Percentiles rank a stretch among this genome's conserved stretches.
Conservation (phyloP, 1,140 invertebrate genomes). For the Leptinotarsa undecemlineata region DNA sequence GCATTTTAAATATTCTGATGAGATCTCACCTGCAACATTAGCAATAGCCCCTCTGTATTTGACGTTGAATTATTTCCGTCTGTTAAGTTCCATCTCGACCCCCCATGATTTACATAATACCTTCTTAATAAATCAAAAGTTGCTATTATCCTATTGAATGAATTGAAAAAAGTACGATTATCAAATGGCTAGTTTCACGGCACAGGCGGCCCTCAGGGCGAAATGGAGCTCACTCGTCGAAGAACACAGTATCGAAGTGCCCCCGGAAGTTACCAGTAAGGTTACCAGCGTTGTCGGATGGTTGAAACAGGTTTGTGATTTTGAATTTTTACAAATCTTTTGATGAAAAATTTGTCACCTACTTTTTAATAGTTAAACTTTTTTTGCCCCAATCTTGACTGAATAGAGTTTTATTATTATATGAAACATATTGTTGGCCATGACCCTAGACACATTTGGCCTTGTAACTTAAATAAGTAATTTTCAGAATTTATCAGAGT, state of each 20-base stretch:
- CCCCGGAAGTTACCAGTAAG: conserved; percentile 67
- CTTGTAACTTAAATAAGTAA: too few species aligned
- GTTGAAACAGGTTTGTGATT: conserved; percentile 69
- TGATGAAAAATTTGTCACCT: neutral
- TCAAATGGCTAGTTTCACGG: conserved; percentile 66
- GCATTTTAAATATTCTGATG: neutral
- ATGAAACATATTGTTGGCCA: too few species aligned
- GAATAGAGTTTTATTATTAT: too few species aligned
- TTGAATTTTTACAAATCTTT: neutral
- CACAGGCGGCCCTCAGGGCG: conserved; percentile 66
- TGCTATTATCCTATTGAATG: neutral
- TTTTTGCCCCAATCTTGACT: too few species aligned
- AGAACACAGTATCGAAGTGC: conserved; percentile 66
- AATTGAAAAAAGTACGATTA: neutral
- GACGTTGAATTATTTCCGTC: too few species aligned
- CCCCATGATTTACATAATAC: conserved; percentile 8
- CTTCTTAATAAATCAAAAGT: conserved; percentile 1
- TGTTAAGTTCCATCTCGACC: neutral
- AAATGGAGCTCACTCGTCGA: conserved; percentile 70
- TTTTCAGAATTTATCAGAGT: too few species aligned
- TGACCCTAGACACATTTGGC: too few species aligned
- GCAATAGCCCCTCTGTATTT: too few species aligned
- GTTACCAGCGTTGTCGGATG: conserved; percentile 74
- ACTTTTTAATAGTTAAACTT: neutral
- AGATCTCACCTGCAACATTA: neutral